Evolutionary conservation across 2,797 vertebrate genomes (phyloP), one percentile per base, ranked within the genome.

Genomic region (Lates japonicus): DNA sequence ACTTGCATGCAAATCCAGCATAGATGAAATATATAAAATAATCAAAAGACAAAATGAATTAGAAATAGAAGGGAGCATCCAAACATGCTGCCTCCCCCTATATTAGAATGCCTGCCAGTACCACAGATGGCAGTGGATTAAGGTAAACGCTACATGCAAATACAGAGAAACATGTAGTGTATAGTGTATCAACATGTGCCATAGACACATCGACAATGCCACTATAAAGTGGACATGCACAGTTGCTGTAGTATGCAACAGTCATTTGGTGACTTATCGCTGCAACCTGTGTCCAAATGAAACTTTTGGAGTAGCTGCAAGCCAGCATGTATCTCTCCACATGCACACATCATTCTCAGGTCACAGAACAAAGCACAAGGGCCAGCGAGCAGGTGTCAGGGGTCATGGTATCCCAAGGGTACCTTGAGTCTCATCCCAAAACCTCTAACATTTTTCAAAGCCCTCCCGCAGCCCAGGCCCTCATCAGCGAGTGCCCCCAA

Each of bases 371-470:
- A 92, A 94, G 91, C 85, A 79, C 81, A 65, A 62, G 76, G 90
- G 88, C 87, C 81, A 89, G 85, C 68, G 22, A 88, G 79, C 83
- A 89, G 84, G 92, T 88, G 87, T 92, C 91, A 88, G 79, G 57
- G 92, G 91, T 93, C 92, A 93, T 1, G 9, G 75, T 74, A 83
- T 92, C 93, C 88, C 91, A 90, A 87, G 89, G 92, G 91, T 87
- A 82, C 68, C 78, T 66, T 48, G 77, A 80, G 88, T 88, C 90
- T 93, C 89, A 90, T 93, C 90, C 90, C 61, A 54, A 93, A 93
- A 93, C 88, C 90, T 88, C 70, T 88, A 88, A 84, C 87, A 85
- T 82, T 90, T 90, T 93, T 92, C 92, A 92, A 92, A 94, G 90
- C 67, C 94, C 92, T 85, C 89, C 94, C 74, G 87, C 87, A 80